Conservation (phyloP, 2,113 vertebrate species). For the Xyrauchen texanus region DNA sequence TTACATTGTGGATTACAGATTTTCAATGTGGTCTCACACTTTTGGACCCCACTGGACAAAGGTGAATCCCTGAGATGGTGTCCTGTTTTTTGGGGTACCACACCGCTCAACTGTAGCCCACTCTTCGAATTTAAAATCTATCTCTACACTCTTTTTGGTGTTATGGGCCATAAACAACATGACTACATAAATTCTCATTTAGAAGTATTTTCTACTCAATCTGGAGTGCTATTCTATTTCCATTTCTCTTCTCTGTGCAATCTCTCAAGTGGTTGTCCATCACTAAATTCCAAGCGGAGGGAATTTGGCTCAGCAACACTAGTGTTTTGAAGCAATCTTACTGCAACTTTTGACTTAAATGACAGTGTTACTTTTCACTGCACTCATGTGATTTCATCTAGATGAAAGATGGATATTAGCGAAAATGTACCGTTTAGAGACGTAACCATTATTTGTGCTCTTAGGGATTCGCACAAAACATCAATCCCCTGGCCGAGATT, state of each 20-base stretch:
- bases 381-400: background rate
- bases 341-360: slow-evolving; percentile 10
- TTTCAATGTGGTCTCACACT: no score
- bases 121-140: background rate
- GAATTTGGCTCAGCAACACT: background rate
- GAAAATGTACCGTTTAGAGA: background rate
- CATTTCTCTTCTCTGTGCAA: background rate
- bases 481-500: background rate
- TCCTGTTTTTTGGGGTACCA: no score
- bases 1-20: no score
- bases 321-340: slow-evolving; percentile 10
- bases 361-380: background rate
- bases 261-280: background rate
- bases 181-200: background rate
- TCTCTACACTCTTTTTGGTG: background rate
- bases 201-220: background rate
- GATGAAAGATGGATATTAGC: background rate
- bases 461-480: slow-evolving; percentile 12
- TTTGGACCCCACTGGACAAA: no score
- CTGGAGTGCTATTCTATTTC: background rate
- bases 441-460: slow-evolving; percentile 3
- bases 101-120: background rate
- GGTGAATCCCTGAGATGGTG: no score
- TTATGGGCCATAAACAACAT: background rate
- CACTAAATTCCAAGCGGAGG: background rate